A percentile compares a stretch with the other conserved stretches of the same genome.
Conservation (phyloP, 2,797 vertebrate species). For the Loris lydekkerianus region DNA sequence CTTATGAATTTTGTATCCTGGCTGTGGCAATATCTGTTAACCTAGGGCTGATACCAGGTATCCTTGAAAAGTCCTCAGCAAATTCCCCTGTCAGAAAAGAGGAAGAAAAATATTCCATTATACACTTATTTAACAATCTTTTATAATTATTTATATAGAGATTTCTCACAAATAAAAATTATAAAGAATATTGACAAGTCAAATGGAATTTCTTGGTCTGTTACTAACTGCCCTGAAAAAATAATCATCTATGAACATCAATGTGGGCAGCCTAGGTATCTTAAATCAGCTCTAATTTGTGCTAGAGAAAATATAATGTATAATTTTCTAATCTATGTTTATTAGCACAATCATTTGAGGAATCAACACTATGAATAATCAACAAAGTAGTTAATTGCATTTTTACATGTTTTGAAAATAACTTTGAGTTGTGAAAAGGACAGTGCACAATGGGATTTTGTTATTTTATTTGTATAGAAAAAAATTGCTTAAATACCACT, state of each 20-base stretch:
- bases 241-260: neutral
- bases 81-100: neutral
- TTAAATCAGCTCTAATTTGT: slow-evolving; percentile 27
- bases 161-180: neutral
- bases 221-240: neutral
- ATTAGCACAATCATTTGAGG: slow-evolving; percentile 47
- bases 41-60: neutral
- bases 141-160: neutral
- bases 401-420: slow-evolving; percentile 29
- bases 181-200: neutral
- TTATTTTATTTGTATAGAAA: neutral
- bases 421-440: neutral
- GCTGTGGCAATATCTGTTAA: neutral
- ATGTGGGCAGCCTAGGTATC: neutral
- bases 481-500: neutral
- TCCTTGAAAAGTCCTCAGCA: neutral
- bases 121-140: neutral
- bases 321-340: neutral
- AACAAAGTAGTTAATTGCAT: neutral
- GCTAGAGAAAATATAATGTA: neutral
- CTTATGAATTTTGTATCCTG: neutral
- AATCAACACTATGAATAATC: neutral
- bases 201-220: neutral
- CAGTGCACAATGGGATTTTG: neutral
- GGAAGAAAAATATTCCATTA: neutral